Conservation (phyloP, 2,113 vertebrate genomes). For the Trogon melanurus region DNA sequence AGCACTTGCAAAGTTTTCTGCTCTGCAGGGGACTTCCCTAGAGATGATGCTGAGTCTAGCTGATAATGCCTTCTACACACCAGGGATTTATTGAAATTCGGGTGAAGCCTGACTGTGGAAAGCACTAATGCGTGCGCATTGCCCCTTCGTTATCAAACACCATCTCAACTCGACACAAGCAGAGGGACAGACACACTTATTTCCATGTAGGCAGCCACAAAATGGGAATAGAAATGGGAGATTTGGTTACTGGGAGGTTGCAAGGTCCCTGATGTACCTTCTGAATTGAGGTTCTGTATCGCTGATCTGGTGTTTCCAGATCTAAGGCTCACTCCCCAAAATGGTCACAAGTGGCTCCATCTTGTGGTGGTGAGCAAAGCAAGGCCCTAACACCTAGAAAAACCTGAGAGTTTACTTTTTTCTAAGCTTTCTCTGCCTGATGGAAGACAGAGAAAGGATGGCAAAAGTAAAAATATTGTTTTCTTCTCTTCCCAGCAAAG, state of each 20-base stretch:
- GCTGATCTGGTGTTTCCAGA: neutral
- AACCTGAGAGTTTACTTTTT: neutral
- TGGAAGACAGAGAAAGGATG: neutral
- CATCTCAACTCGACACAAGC: too few relatives aligned
- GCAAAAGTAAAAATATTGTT: too few relatives aligned
- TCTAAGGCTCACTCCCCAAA: rapidly evolving
- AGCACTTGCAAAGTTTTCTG: neutral
- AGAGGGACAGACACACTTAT: neutral
- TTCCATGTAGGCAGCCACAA: neutral
- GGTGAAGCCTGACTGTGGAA: too few relatives aligned
- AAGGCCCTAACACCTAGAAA: neutral
- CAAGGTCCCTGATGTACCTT: neutral
- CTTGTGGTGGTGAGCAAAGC: too few relatives aligned
- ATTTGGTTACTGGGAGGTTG: too few relatives aligned
- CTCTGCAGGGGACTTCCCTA: neutral
- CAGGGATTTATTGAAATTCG: neutral
- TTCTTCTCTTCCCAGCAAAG: too few relatives aligned
- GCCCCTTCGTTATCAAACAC: too few relatives aligned
- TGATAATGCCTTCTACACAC: too few relatives aligned
- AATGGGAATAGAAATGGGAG: neutral
- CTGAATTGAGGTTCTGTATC: neutral
- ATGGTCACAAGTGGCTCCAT: neutral
- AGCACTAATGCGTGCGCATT: rapidly evolving
- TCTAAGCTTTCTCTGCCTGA: too few relatives aligned
- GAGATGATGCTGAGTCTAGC: too few relatives aligned